phyloP scores from a whole-genome alignment of 2,888 invertebrate species.

The Clusia tigrina region DNA sequence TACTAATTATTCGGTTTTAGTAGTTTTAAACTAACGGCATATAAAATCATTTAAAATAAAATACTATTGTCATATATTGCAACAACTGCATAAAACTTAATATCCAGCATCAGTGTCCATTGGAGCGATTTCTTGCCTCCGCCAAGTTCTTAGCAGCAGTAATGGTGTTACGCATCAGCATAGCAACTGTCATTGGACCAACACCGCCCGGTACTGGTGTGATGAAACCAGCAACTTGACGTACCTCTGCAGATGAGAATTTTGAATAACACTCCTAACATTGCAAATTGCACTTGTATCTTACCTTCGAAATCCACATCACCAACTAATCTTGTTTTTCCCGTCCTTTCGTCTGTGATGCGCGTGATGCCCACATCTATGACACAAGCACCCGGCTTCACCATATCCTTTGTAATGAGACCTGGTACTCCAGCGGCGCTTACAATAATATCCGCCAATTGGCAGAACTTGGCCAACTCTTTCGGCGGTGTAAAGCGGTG shows the following conservation, averaged over 20 bases:
- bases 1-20: too few relatives aligned
- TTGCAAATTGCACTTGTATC: conserved; percentile 19
- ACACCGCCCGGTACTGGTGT: conserved; percentile 94
- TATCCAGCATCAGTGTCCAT: neutral
- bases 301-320: conserved; percentile 88
- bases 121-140: neutral
- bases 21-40: too few relatives aligned
- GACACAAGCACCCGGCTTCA: conserved; percentile 86
- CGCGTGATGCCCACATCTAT: conserved; percentile 90
- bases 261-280: neutral
- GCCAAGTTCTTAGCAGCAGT: conserved; percentile 71
- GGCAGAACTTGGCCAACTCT: conserved; percentile 74
- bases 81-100: neutral
- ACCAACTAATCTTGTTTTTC: conserved; percentile 80
- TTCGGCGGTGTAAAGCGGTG: conserved; percentile 86
- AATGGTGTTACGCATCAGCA: conserved; percentile 91
- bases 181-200: conserved; percentile 93
- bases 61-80: neutral
- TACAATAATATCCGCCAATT: conserved; percentile 61
- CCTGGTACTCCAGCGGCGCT: conserved; percentile 73
- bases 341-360: conserved; percentile 70
- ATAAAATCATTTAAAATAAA: conserved; percentile 12
- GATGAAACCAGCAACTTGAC: conserved; percentile 81
- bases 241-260: conserved; percentile 70
- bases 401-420: conserved; percentile 81